These are phyloP conservation scores for Esox niger DNA, from an alignment of 2,113 vertebrate species.

Conservation along the genomic window DNA sequence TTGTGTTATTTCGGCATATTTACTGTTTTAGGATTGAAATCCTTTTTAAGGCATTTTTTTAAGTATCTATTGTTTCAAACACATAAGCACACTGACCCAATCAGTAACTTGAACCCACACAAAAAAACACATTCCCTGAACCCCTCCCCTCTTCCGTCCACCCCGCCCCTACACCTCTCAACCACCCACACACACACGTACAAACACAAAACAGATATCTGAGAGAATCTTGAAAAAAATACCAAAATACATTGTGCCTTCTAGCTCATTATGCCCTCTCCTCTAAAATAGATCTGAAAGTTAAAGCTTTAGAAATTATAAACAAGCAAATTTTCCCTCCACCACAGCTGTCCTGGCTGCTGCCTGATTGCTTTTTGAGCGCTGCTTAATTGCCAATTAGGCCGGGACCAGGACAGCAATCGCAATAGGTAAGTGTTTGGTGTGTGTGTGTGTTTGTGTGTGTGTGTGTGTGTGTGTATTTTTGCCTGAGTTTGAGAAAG, in stretches of 20 bases:
- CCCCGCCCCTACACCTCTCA: too few relatives aligned
- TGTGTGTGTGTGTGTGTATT: slow-evolving; percentile 12
- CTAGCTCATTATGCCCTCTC: slow-evolving; percentile 54
- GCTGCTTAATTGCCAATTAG: slow-evolving; percentile 77
- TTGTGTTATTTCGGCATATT: too few relatives aligned
- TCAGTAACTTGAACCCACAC: too few relatives aligned
- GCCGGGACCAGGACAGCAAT: slow-evolving; percentile 56
- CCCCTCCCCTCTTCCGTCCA: too few relatives aligned
- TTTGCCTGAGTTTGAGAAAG: neutral
- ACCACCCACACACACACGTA: too few relatives aligned
- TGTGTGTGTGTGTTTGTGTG: slow-evolving; percentile 13
- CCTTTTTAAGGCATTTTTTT: too few relatives aligned
- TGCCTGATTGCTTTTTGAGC: slow-evolving; percentile 72
- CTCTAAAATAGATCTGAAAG: slow-evolving; percentile 47
- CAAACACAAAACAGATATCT: slow-evolving; percentile 16
- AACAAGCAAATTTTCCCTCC: slow-evolving; percentile 60
- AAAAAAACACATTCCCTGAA: too few relatives aligned
- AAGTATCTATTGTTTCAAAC: too few relatives aligned
- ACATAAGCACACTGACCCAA: too few relatives aligned
- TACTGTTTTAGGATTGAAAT: too few relatives aligned
- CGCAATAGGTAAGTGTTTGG: slow-evolving; percentile 47
- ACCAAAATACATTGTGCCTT: slow-evolving; percentile 17
- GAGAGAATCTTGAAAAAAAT: neutral
- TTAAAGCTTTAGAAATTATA: slow-evolving; percentile 58
- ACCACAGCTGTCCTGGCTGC: slow-evolving; percentile 55